These are phyloP conservation scores for Conus betulinus DNA, from an alignment of 1,140 invertebrate species.

Conservation along the genomic window DNA sequence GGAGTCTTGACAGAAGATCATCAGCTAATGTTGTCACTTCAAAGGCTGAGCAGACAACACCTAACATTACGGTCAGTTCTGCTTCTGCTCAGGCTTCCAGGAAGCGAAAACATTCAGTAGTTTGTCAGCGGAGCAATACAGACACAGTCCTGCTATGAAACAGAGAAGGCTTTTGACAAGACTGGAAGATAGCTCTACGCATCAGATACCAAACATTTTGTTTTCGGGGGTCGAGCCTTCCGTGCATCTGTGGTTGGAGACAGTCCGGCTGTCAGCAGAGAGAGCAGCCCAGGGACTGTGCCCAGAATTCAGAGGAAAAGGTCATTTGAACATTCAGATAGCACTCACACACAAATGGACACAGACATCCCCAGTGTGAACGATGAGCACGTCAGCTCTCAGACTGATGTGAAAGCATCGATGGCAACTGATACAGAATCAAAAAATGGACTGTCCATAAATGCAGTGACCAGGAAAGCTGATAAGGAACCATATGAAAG, in stretches of 20 bases:
- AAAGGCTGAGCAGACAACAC: neutral
- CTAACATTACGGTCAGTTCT: neutral
- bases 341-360: neutral
- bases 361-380: neutral
- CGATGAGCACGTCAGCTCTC: neutral
- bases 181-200: constrained; percentile 26
- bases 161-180: neutral
- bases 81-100: neutral
- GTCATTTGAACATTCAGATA: neutral
- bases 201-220: constrained; percentile 19
- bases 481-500: too few species aligned
- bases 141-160: neutral
- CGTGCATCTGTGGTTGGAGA: neutral
- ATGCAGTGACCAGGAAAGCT: too few species aligned
- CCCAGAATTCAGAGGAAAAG: neutral
- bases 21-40: neutral
- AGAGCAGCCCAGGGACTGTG: constrained; percentile 28
- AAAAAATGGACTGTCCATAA: too few species aligned
- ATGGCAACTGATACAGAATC: neutral
- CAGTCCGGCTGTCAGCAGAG: constrained; percentile 14
- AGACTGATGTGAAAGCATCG: neutral
- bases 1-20: too few species aligned
- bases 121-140: neutral
- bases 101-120: neutral
- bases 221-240: neutral